phyloP scores from a whole-genome alignment of 2,888 invertebrate species.

The Trichogramma dendrolimi region DNA sequence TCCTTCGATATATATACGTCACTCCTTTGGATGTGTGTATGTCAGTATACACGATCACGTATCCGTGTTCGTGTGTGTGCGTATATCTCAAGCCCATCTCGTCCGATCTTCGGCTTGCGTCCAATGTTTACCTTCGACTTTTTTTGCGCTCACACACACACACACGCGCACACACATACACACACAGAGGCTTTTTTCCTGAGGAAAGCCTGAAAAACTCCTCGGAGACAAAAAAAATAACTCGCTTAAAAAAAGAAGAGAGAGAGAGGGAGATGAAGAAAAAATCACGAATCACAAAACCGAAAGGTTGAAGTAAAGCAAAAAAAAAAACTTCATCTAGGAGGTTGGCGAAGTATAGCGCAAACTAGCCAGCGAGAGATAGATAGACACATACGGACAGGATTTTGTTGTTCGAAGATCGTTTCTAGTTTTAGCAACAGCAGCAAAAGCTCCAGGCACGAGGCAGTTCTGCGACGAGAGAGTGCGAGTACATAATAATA shows the following conservation, averaged over 20 bases:
- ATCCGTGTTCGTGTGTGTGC: not conserved
- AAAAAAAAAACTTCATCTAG: too few relatives aligned
- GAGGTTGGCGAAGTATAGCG: too few relatives aligned
- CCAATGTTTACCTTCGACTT: constrained; percentile 30
- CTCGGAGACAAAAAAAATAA: not conserved
- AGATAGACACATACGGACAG: too few relatives aligned
- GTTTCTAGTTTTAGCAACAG: too few relatives aligned
- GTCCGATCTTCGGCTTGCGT: constrained; percentile 17
- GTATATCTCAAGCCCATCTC: constrained; percentile 13
- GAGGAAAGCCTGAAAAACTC: not conserved
- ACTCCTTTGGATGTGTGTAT: too few relatives aligned
- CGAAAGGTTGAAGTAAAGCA: too few relatives aligned
- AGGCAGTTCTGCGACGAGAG: too few relatives aligned
- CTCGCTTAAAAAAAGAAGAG: not conserved
- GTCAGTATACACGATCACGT: not conserved
- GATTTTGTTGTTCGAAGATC: too few relatives aligned
- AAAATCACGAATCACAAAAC: too few relatives aligned
- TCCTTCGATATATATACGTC: not conserved
- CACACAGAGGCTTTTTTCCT: not conserved
- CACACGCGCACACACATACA: not conserved
- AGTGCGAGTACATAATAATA: too few relatives aligned
- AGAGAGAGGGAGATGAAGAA: not conserved
- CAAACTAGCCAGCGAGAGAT: too few relatives aligned
- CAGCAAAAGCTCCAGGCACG: too few relatives aligned
- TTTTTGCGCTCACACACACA: constrained; percentile 15